These are phyloP conservation scores for Abscondita cerata DNA, from an alignment of 2,888 invertebrate species.

Conservation along the genomic window DNA sequence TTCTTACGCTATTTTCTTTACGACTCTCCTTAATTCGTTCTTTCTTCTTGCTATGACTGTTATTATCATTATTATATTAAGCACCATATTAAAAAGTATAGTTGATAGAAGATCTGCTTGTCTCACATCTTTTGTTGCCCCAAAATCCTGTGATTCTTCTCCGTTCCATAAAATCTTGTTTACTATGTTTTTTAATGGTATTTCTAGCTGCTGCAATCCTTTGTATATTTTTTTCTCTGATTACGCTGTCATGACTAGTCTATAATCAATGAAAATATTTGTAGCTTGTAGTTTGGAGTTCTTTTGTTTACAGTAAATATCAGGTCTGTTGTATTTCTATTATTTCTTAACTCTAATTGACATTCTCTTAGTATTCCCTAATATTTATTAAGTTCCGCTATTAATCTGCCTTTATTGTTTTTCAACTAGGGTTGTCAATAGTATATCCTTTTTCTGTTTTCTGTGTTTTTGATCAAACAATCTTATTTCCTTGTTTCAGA, in stretches of 20 bases:
- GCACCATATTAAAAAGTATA: too few relatives aligned
- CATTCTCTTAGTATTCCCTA: too few relatives aligned
- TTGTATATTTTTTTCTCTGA: background rate
- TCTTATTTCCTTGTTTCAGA: background rate
- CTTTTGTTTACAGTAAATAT: background rate
- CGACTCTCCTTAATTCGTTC: conserved; percentile 9
- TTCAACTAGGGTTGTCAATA: too few relatives aligned
- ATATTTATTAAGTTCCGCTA: background rate
- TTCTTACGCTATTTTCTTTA: conserved; percentile 16
- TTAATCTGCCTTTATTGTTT: background rate
- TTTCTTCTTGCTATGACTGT: conserved; percentile 16
- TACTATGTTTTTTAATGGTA: background rate
- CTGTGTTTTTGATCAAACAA: background rate
- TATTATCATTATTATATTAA: background rate
- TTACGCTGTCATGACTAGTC: background rate
- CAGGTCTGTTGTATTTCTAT: background rate
- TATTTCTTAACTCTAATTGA: background rate
- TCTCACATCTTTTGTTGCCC: background rate
- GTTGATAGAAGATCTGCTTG: background rate
- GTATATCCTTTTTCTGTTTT: background rate
- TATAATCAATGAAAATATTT: background rate
- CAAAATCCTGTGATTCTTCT: background rate
- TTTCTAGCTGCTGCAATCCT: background rate
- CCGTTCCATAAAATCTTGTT: background rate
- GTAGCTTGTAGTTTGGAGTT: background rate